phyloP scores from a whole-genome alignment of 2,113 vertebrate genomes.

The Oxyura jamaicensis region DNA sequence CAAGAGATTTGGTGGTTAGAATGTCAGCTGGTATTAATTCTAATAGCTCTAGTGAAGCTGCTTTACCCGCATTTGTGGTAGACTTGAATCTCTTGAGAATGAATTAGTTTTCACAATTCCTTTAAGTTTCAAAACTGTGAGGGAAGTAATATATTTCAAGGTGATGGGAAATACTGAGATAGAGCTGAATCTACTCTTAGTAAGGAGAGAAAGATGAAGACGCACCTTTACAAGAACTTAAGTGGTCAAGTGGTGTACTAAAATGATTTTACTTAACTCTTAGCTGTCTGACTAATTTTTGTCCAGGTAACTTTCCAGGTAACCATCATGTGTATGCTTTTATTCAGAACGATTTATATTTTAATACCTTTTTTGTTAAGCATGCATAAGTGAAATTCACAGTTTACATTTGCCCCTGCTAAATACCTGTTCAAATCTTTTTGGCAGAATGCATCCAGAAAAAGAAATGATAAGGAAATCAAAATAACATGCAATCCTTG shows the following conservation, averaged over 20 bases:
- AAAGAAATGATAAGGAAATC: background rate
- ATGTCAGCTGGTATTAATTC: background rate
- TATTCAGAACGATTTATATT: background rate
- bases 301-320: background rate
- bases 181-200: background rate
- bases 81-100: background rate
- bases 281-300: background rate
- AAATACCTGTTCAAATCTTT: background rate
- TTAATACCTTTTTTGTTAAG: background rate
- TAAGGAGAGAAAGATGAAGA: background rate
- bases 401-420: background rate
- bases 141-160: background rate
- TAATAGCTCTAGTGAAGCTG: background rate
- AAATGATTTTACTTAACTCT: background rate
- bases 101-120: slow-evolving; percentile 14
- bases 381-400: background rate
- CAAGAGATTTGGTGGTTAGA: background rate
- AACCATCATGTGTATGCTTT: background rate
- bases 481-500: background rate
- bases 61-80: background rate
- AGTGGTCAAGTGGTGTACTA: background rate
- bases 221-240: background rate
- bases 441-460: background rate
- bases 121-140: background rate
- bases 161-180: background rate